Evolutionary conservation across 2,113 vertebrate species (phyloP), one percentile per base, ranked within the genome.

Genomic region (Nycticorax nycticorax): DNA sequence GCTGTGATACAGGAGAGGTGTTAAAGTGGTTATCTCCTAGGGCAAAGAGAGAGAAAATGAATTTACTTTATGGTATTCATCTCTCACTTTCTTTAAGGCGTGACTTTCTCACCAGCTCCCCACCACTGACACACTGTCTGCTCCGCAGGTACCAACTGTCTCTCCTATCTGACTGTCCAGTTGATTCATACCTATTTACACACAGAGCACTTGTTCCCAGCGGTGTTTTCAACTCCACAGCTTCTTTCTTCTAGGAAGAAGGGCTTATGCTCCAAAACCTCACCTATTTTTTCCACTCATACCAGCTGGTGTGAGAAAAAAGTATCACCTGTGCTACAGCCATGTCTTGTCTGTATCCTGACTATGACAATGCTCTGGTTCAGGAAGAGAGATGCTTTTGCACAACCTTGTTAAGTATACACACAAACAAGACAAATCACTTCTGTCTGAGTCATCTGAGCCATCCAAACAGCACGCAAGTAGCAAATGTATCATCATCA

Each of bases 11-110:
- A 73, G 8, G 22, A 50, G 16, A 14, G 14, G 8, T 74, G 50
- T 57, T 92, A 8, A 73, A 81, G 45, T 35, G 33, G 27, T 74
- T 93, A 78, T 81, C 80, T 85, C 73, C 45, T 74, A 10, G 0
- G 57, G 68, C 55, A 93, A 91, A 92, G 45, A 78, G 23, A 67
- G n/a, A 78, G 15, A 63, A 83, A 93, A 81, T 47, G 50, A 21
- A 79, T 91, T 73, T 28, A 64, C 22, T 73, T 77, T 62, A 52
- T 48, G 33, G 50, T 48, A 92, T 81, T 84, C 35, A n/a, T 76
- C 59, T 86, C 55, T 43, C 39, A 39, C 27, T 74, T 73, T 80
- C 73, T 69, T 59, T 16, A 69, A 59, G 69, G 60, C 64, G 8
- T 37, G 81, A 76, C 6, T 87, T 39, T 62, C 41, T 76, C 52